Conservation (phyloP, 1,140 invertebrate genomes). For the Catajapyx aquilonaris region DNA sequence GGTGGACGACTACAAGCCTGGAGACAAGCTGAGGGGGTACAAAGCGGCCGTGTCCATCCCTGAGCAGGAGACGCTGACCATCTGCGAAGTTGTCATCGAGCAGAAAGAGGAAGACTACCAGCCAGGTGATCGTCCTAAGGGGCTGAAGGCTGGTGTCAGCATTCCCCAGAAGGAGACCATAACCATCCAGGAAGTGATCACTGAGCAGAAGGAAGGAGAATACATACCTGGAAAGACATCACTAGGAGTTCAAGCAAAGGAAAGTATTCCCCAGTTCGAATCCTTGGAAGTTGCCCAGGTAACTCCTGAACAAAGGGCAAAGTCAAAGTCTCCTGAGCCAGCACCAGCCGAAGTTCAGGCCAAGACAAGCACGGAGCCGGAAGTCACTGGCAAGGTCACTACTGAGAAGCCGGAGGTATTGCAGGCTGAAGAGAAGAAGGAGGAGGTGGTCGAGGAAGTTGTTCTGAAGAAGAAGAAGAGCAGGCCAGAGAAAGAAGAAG, state of each 20-base stretch:
- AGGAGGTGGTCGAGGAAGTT: slow-evolving; percentile 14
- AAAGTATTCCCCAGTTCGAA: neutral
- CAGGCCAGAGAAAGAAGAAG: slow-evolving; percentile 15
- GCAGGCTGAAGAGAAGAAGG: slow-evolving; percentile 11
- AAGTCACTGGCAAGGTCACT: slow-evolving; percentile 2
- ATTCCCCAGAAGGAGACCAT: neutral
- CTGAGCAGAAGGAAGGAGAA: neutral
- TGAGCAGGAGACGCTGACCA: neutral
- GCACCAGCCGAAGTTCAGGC: no score
- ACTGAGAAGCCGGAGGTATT: slow-evolving; percentile 15
- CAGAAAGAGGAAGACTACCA: neutral
- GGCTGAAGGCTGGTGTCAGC: neutral
- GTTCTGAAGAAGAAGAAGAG: slow-evolving; percentile 17
- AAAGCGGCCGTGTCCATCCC: neutral
- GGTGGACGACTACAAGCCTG: slow-evolving; percentile 19
- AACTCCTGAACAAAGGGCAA: neutral
- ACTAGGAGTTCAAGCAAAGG: neutral
- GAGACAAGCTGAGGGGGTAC: neutral
- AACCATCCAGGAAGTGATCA: neutral
- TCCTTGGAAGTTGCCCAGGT: neutral
- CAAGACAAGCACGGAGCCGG: neutral
- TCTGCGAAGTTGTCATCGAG: neutral
- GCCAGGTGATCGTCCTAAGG: neutral
- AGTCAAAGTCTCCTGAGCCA: no score
- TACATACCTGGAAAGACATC: neutral